These are phyloP conservation scores for Pyrrhosoma nymphula DNA, from an alignment of 2,888 invertebrate genomes.

Conservation along the genomic window DNA sequence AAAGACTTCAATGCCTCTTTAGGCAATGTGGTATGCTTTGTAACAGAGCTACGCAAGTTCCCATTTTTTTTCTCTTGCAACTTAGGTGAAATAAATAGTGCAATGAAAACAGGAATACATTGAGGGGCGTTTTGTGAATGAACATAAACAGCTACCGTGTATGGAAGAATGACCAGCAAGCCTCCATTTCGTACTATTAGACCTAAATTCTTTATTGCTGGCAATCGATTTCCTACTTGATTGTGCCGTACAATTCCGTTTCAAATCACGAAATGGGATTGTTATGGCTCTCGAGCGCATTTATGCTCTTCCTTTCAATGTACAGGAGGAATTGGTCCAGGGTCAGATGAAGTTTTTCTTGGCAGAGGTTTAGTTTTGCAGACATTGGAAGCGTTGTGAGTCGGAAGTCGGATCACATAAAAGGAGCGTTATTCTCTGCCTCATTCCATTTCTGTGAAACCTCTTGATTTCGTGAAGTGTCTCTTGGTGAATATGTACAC, in stretches of 20 bases:
- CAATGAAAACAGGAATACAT: no score
- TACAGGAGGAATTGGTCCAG: background rate
- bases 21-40: no score
- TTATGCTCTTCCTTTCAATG: background rate
- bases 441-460: background rate
- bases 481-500: background rate
- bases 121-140: no score
- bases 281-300: background rate
- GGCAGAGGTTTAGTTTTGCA: background rate
- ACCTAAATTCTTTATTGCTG: background rate
- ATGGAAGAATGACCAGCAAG: no score
- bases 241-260: background rate
- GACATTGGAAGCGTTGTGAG: background rate
- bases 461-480: background rate
- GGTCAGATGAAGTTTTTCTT: background rate
- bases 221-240: background rate
- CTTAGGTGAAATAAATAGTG: no score
- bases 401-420: background rate
- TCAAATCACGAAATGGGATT: background rate
- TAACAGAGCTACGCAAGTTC: no score
- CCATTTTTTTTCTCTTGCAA: no score
- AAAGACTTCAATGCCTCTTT: no score
- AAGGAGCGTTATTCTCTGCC: background rate
- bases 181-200: background rate
- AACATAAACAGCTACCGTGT: no score